Base-by-base conservation (phyloP, 2,888 invertebrate genomes). In the Brachyopa scutellaris region DNA sequence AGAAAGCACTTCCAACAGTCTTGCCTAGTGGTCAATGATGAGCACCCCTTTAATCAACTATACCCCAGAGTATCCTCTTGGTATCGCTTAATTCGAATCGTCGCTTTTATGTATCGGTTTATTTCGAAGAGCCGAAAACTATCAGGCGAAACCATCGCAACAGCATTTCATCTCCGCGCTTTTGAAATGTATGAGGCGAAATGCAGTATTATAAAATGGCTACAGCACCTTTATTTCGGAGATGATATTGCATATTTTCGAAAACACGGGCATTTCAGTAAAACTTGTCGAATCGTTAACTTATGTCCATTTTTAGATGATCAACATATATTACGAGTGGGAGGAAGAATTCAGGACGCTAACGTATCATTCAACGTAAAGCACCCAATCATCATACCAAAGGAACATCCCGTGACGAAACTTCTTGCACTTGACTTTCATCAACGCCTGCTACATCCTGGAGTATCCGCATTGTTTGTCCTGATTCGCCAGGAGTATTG, bases 401-500 rank as follows among this genome's bases (percentile, higher is more conserved):
- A 36, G 13, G 36, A 13, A 36, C 36, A 36, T 13, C 4, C 13
- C 1, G 9, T 36, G 1, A 36, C 36, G 13, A 6, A 13, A 13
- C 36, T 36, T 5, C 11, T 36, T 9, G 36, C 36, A 2, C 11
- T 36, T 5, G 36, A 36, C 36, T 13, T 36, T 36, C 36, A 36
- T 13, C 4, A 36, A 11, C 11, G 13, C 13, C 5, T 13, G 36
- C 13, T 36, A 13, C 36, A 36, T 36, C 36, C 36, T 11, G 36
- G 36, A 8, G 36, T 36, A 36, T 36, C 36, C 6, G 13, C 36
- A 36, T 13, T 36, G 3, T 13, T 36, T 3, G 13, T 13, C 2
- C 5, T 55, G 1, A 33, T 67, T 33, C 53, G 55, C 1, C 67
- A 67, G 17, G 21, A 55, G 13, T 67, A 55, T 11, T 62, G 62